These are phyloP conservation scores for Grapholita molesta DNA, from an alignment of 1,140 invertebrate species.

Conservation along the genomic window DNA sequence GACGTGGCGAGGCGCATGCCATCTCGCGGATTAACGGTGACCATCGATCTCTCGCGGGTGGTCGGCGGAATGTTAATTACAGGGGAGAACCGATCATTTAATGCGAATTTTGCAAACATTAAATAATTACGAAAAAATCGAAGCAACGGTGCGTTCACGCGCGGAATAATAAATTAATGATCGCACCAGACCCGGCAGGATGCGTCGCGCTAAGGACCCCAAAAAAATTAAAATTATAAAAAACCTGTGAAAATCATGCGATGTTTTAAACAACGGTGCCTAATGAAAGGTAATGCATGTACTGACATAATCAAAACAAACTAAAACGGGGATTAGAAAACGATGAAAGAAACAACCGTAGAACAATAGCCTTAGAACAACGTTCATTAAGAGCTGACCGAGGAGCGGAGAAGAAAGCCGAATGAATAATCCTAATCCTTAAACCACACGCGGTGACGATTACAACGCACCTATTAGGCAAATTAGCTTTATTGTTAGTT, in stretches of 20 bases:
- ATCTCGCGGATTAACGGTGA: slow-evolving; percentile 48
- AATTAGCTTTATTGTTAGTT: slow-evolving; percentile 75
- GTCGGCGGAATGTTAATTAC: slow-evolving; percentile 64
- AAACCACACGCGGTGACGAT: slow-evolving; percentile 74
- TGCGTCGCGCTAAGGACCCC: not conserved
- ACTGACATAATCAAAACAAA: slow-evolving; percentile 18
- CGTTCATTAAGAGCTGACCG: slow-evolving; percentile 52
- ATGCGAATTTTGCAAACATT: slow-evolving; percentile 69
- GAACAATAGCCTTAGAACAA: slow-evolving; percentile 64
- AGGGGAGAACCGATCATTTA: slow-evolving; percentile 60
- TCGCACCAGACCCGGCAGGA: slow-evolving; percentile 28
- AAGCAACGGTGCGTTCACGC: slow-evolving; percentile 55
- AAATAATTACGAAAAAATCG: slow-evolving; percentile 63
- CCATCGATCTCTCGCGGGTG: slow-evolving; percentile 54
- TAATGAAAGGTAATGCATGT: not conserved
- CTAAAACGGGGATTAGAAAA: slow-evolving; percentile 35
- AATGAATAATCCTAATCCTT: slow-evolving; percentile 64
- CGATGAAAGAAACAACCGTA: slow-evolving; percentile 35
- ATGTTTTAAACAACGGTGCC: not conserved
- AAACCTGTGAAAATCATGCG: not conserved
- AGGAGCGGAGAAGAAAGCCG: slow-evolving; percentile 45
- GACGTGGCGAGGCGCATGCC: slow-evolving; percentile 53
- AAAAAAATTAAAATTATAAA: not conserved
- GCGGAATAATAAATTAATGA: slow-evolving; percentile 64
- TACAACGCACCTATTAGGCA: slow-evolving; percentile 76